Evolutionary conservation across 2,797 vertebrate genomes (phyloP).

Genomic region (Otolemur crassicaudatus): DNA sequence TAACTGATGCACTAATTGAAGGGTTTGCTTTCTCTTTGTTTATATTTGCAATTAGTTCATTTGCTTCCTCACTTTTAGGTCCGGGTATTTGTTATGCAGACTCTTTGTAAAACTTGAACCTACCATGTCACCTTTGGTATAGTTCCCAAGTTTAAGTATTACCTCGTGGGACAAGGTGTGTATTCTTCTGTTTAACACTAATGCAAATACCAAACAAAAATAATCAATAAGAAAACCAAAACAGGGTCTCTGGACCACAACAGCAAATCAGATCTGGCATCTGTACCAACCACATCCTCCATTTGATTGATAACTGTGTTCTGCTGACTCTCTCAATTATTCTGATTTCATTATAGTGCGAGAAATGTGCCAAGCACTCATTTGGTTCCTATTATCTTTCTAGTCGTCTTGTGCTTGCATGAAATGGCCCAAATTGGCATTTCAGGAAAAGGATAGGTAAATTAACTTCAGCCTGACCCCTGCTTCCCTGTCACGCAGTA

Average conservation of each 20-base stretch:
- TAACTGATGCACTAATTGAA: background rate
- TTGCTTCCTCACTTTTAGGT: background rate
- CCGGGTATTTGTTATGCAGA: background rate
- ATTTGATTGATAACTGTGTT: conserved; percentile 45
- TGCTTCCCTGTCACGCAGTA: background rate
- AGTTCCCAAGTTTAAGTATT: background rate
- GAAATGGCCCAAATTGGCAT: background rate
- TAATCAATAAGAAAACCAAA: conserved; percentile 33
- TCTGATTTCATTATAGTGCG: conserved; percentile 46
- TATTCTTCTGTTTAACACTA: background rate
- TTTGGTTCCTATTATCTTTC: conserved; percentile 58
- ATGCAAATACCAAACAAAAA: background rate
- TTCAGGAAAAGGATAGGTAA: conserved; percentile 12
- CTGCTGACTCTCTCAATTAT: conserved; percentile 64
- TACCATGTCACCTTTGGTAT: background rate
- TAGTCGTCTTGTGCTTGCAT: background rate
- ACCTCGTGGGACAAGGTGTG: background rate
- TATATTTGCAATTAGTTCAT: background rate
- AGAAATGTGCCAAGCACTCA: conserved; percentile 38
- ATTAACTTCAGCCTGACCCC: background rate
- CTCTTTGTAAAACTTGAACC: background rate
- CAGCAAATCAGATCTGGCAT: conserved; percentile 6
- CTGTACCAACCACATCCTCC: background rate
- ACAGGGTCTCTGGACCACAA: background rate
- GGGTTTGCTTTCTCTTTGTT: background rate